These are phyloP conservation scores for Trochalopteron elliotii DNA, from an alignment of 2,113 vertebrate genomes.

Conservation along the genomic window DNA sequence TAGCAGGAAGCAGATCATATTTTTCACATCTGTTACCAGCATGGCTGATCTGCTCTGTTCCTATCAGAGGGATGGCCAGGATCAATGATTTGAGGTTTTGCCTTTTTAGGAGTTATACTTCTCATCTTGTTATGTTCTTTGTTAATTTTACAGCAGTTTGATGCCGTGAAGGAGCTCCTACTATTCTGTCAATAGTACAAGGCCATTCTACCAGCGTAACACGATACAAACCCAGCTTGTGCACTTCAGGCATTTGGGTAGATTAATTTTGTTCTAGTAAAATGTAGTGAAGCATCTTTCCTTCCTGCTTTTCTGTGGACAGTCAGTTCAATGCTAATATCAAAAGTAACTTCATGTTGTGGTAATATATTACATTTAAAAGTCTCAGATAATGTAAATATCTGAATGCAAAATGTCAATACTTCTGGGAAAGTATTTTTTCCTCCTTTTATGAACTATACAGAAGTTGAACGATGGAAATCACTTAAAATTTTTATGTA, in stretches of 20 bases:
- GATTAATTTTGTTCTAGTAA: background rate
- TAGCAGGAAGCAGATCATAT: background rate
- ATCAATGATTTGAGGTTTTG: conserved; percentile 21
- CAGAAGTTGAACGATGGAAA: background rate
- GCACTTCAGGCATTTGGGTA: background rate
- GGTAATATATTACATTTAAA: background rate
- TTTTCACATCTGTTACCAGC: conserved; percentile 21
- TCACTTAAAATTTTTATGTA: background rate
- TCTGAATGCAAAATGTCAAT: background rate
- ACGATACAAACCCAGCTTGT: background rate
- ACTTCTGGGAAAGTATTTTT: background rate
- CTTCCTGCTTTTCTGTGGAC: background rate
- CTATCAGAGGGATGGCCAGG: background rate
- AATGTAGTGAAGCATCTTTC: background rate
- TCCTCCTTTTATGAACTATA: background rate
- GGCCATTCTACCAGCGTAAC: background rate
- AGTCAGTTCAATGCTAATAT: background rate
- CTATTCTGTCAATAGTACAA: background rate
- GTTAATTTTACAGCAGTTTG: conserved; percentile 9
- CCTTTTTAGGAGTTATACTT: background rate
- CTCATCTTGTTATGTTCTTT: background rate
- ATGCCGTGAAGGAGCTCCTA: background rate
- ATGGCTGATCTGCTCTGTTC: background rate
- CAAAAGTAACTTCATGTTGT: background rate
- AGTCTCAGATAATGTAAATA: background rate